A percentile compares a stretch with the other conserved stretches of the same genome.
phyloP scores from a whole-genome alignment of 2,113 vertebrate species.

The Labeo catla region DNA sequence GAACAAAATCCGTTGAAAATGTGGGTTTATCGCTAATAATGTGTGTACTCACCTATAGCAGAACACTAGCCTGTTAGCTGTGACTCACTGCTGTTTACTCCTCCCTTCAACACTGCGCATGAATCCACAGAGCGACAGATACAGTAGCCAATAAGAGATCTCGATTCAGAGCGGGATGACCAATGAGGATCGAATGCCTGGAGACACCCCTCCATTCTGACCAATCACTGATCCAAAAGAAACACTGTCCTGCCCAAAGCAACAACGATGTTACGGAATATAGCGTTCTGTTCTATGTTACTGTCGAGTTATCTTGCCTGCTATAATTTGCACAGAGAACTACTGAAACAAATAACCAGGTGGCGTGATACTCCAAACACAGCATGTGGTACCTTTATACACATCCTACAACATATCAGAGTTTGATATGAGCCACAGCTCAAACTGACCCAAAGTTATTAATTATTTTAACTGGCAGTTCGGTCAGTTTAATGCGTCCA shows the following conservation, averaged over 20 bases:
- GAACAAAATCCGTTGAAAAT: background rate
- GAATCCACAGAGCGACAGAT: constrained; percentile 76
- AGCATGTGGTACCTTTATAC: background rate
- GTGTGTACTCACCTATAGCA: constrained; percentile 68
- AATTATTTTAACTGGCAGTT: no score
- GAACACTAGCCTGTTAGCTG: constrained; percentile 71
- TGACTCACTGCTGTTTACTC: constrained; percentile 76
- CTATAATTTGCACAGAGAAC: background rate
- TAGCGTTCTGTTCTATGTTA: background rate
- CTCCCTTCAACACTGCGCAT: constrained; percentile 86
- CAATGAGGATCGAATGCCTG: constrained; percentile 58
- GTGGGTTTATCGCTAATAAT: background rate
- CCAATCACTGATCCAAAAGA: constrained; percentile 62
- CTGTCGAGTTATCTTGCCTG: background rate
- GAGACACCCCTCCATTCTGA: constrained; percentile 68
- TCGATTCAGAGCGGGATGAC: constrained; percentile 72
- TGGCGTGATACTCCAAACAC: background rate
- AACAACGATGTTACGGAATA: background rate
- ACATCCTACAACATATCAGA: background rate
- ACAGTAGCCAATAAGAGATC: constrained; percentile 67
- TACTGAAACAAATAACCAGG: background rate
- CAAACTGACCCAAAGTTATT: background rate
- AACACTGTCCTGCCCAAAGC: constrained; percentile 17
- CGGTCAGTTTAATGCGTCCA: no score
- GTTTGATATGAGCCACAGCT: background rate